These are phyloP conservation scores for Spialia ferax DNA, from an alignment of 2,888 invertebrate species.

Conservation along the genomic window DNA sequence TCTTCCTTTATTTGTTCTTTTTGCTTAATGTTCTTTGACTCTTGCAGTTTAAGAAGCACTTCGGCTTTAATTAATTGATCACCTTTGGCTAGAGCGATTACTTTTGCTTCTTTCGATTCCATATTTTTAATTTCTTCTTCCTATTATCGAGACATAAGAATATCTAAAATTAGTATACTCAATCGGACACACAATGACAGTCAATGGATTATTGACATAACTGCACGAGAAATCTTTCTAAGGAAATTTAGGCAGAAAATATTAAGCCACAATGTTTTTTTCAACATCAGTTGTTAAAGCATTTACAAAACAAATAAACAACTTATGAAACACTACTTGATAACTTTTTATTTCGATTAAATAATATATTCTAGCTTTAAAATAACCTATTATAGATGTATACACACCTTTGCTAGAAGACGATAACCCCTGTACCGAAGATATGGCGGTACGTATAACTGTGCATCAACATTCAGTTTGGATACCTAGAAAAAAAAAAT, in stretches of 20 bases:
- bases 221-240: no score
- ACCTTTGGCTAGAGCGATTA: conserved; percentile 64
- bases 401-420: conserved; percentile 65
- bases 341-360: no score
- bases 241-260: no score
- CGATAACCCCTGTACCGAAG: conserved; percentile 72
- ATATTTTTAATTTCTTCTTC: conserved; percentile 66
- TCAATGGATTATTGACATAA: no score
- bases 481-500: conserved; percentile 58
- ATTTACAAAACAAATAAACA: no score
- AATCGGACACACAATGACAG: no score
- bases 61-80: conserved; percentile 67
- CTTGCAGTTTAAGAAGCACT: conserved; percentile 63
- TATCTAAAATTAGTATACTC: not conserved
- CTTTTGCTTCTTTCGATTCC: conserved; percentile 70
- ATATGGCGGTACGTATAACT: conserved; percentile 73
- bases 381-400: conserved; percentile 29
- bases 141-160: conserved; percentile 54
- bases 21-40: conserved; percentile 55
- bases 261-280: no score
- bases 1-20: conserved; percentile 48
- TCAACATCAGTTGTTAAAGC: no score
- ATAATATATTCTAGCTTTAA: not conserved
- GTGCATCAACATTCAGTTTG: conserved; percentile 65
- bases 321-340: no score